Conservation (phyloP, 2,797 vertebrate species). For the Pipistrellus pygmaeus region DNA sequence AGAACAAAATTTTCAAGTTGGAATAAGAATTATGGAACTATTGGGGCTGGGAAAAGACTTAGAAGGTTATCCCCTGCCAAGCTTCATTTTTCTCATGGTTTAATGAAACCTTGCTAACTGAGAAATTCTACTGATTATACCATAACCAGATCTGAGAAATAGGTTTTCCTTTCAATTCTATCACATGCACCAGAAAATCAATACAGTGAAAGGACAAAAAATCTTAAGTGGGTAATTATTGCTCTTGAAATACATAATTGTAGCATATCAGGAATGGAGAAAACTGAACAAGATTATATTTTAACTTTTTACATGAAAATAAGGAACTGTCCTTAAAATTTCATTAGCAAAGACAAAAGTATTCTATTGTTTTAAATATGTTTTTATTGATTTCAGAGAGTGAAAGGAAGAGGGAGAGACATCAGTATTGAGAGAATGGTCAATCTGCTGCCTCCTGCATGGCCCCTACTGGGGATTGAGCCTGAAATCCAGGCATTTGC, state of each 20-base stretch:
- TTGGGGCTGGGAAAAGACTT: not conserved
- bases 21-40: constrained; percentile 7
- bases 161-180: not conserved
- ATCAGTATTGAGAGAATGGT: too few species aligned
- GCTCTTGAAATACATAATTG: not conserved
- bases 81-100: not conserved
- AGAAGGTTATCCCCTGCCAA: not conserved
- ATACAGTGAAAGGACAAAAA: not conserved
- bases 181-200: not conserved
- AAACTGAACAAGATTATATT: not conserved
- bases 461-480: too few species aligned
- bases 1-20: not conserved
- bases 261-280: not conserved
- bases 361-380: not conserved
- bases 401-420: too few species aligned
- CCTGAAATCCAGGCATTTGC: too few species aligned
- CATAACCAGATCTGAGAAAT: not conserved
- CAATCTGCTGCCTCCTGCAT: too few species aligned
- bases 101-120: not conserved
- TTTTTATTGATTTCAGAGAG: too few species aligned
- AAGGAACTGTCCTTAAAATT: constrained; percentile 10
- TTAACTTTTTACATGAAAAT: constrained; percentile 58
- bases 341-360: not conserved
- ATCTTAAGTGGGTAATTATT: constrained; percentile 13
- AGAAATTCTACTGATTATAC: not conserved